phyloP scores from a whole-genome alignment of 2,113 vertebrate genomes.

The Aegithalos caudatus region DNA sequence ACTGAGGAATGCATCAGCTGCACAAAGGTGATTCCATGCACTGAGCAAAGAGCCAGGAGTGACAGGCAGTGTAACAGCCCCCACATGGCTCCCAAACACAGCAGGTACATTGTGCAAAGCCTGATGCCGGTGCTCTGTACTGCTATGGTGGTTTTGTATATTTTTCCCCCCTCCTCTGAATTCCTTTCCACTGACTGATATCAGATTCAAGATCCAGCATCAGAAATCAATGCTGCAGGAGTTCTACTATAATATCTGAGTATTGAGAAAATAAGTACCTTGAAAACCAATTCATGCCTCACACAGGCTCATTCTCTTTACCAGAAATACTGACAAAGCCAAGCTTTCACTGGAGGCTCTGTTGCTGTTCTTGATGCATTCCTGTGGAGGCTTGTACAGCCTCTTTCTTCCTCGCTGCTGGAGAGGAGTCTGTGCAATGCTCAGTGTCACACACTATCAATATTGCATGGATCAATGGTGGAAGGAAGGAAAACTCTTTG shows the following conservation, averaged over 20 bases:
- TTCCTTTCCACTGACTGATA: neutral
- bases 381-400: neutral
- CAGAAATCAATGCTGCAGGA: neutral
- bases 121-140: neutral
- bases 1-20: neutral
- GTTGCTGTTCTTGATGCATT: neutral
- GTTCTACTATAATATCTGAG: neutral
- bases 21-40: neutral
- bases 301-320: neutral
- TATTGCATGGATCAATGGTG: neutral
- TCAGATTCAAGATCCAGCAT: neutral
- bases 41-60: neutral
- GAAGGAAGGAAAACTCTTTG: neutral
- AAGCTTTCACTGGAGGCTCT: neutral
- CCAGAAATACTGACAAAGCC: neutral
- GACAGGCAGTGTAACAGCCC: neutral
- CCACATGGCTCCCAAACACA: neutral
- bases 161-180: neutral
- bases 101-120: neutral
- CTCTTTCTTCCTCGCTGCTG: neutral
- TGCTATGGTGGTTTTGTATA: rapidly evolving
- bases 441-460: neutral
- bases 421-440: neutral
- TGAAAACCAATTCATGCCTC: neutral
- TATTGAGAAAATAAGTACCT: neutral